Conservation (phyloP, 2,888 invertebrate genomes). For the Drosophila mettleri region DNA sequence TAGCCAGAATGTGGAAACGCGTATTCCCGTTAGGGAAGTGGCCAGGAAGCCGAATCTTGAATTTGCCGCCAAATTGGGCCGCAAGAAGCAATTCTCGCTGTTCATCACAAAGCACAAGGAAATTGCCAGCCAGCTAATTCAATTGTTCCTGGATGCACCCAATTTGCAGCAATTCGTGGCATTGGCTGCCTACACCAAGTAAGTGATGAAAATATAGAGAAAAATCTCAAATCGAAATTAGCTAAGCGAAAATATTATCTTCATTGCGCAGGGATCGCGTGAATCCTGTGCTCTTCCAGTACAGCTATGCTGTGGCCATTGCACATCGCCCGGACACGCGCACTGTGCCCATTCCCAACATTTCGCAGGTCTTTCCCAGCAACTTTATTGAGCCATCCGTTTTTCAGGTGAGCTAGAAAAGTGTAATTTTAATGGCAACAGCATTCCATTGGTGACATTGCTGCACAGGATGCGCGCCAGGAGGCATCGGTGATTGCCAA, state of each 20-base stretch:
- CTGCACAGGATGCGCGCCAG: slow-evolving; percentile 87
- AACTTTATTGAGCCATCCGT: slow-evolving; percentile 92
- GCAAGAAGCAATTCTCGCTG: slow-evolving; percentile 87
- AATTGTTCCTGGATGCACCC: slow-evolving; percentile 88
- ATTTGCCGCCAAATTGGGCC: slow-evolving; percentile 73
- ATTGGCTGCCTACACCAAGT: slow-evolving; percentile 87
- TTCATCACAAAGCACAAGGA: slow-evolving; percentile 90
- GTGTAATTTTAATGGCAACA: neutral
- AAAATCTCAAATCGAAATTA: accelerated
- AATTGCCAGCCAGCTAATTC: slow-evolving; percentile 90
- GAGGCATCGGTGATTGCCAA: slow-evolving; percentile 88
- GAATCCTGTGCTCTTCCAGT: slow-evolving; percentile 93
- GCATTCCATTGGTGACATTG: neutral
- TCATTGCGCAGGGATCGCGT: slow-evolving; percentile 87
- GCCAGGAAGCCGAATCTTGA: slow-evolving; percentile 75
- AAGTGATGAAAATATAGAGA: slow-evolving; percentile 8
- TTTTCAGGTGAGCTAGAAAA: slow-evolving; percentile 86
- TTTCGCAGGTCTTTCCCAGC: slow-evolving; percentile 92
- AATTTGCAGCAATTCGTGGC: slow-evolving; percentile 89
- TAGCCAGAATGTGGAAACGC: slow-evolving; percentile 77
- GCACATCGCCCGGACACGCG: slow-evolving; percentile 86
- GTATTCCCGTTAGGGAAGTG: slow-evolving; percentile 81
- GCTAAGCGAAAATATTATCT: accelerated
- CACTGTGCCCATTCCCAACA: slow-evolving; percentile 89
- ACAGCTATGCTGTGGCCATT: slow-evolving; percentile 90